Evolutionary conservation across 2,113 vertebrate genomes (phyloP).

Genomic region (Ophthalmolycus amberensis): DNA sequence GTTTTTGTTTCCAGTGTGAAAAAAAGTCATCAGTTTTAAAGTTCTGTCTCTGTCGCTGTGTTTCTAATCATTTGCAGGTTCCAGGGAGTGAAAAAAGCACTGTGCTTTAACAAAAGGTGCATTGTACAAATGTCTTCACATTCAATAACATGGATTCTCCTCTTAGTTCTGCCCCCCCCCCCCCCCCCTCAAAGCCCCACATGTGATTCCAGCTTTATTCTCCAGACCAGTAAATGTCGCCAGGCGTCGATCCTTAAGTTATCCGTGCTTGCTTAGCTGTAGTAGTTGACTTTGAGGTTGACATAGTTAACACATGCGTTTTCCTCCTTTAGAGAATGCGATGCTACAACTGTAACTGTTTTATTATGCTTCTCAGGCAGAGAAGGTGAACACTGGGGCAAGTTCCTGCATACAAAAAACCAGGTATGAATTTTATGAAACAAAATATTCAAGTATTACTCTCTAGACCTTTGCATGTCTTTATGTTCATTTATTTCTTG

Average conservation of each 20-base stretch:
- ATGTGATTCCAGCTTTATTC: constrained; percentile 1
- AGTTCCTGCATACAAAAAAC: constrained; percentile 99
- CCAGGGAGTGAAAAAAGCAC: constrained; percentile 88
- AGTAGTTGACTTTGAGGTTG: neutral
- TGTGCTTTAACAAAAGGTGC: constrained; percentile 52
- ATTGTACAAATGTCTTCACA: constrained; percentile 39
- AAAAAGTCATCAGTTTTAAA: constrained; percentile 4
- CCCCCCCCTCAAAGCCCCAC: neutral
- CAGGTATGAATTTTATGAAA: constrained; percentile 82
- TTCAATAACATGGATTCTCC: constrained; percentile 22
- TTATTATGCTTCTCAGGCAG: constrained; percentile 84
- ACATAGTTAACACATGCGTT: neutral
- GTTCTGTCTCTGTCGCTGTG: constrained; percentile 72
- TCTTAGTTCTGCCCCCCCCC: neutral
- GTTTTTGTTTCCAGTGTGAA: neutral
- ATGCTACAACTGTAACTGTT: neutral
- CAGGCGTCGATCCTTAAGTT: constrained; percentile 4
- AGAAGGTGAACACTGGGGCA: constrained; percentile 96
- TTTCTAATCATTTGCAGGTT: constrained; percentile 89
- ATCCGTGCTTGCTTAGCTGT: constrained; percentile 5
- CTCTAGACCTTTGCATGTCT: neutral
- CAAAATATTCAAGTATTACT: neutral
- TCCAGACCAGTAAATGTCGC: neutral
- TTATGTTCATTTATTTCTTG: neutral
- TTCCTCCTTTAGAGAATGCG: neutral